Base-by-base conservation (phyloP, 2,797 vertebrate species). In the Peromyscus eremicus region DNA sequence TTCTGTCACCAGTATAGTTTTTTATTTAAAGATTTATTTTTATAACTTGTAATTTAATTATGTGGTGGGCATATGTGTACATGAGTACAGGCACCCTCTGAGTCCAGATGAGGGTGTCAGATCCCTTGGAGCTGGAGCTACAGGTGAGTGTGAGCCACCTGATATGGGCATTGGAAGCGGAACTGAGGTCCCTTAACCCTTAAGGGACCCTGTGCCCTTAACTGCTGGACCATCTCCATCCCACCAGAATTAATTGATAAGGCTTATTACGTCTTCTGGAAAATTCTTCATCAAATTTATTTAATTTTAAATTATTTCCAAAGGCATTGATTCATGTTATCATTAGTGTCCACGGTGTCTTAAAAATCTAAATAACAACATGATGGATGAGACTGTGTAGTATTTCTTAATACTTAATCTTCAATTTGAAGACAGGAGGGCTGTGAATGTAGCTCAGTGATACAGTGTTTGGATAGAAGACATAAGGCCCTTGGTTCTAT, bases 291-390 rank as follows among this genome's bases (percentile, higher is more conserved):
- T 71, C 6, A 57, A 92, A 66, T 84, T 43, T 43, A 84, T 60
- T 88, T 93, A 77, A 86, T 95, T 62, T 52, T 46, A 96, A 90
- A 90, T 95, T 91, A 95, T 79, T 92, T 84, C 92, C 49, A 95
- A 84, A 94, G 46, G 70, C 40, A 90, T 1, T 62, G 11, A 0
- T 6, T 32, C 40, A 84, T 13, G 62, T 83, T 89, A 92, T 77
- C 87, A 81, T 14, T 84, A 34, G 55, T 46, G n/a, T 90, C 71
- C 94, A 52, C 6, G 49, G 37, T 23, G 34, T 82, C 29, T 91
- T 86, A 32, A 77, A 55, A 17, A 77, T 25, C 76, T 46, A 16
- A 93, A 52, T 84, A 92, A 73, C 49, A 60, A 84, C 25, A 68
- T 21, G 86, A 64, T 27, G 21, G 60, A 25, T 62, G 12, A 90